Evolutionary conservation across 2,113 vertebrate genomes (phyloP).

Genomic region (Cisticola juncidis): DNA sequence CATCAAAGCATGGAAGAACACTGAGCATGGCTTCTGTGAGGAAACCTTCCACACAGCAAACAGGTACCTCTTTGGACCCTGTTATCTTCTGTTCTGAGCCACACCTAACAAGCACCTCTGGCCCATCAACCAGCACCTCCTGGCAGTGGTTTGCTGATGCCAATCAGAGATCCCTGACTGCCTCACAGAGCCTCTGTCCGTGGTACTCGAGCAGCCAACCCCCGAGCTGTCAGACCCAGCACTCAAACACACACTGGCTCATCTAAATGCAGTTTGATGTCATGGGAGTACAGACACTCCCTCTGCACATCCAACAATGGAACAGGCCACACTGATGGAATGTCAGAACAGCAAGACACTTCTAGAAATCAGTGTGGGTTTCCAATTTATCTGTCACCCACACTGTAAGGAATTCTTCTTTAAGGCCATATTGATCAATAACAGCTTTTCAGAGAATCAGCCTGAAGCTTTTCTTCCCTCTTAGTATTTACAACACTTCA

Average conservation of each 20-base stretch:
- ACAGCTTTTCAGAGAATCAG: background rate
- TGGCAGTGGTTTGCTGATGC: rapidly evolving
- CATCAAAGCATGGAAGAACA: background rate
- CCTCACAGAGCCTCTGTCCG: constrained; percentile 8
- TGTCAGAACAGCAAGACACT: background rate
- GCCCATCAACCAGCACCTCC: background rate
- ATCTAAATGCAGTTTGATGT: rapidly evolving
- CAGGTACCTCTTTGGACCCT: background rate
- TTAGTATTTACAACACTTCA: background rate
- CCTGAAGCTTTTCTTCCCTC: background rate
- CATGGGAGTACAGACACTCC: rapidly evolving
- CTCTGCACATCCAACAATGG: background rate
- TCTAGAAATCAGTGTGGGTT: background rate
- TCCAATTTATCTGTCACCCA: background rate
- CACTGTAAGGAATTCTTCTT: background rate
- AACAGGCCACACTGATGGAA: background rate
- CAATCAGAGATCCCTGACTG: background rate
- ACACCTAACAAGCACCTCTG: background rate
- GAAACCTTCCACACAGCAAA: background rate
- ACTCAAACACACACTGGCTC: rapidly evolving
- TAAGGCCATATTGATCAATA: background rate
- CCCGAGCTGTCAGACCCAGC: background rate
- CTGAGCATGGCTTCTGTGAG: background rate
- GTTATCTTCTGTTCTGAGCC: background rate
- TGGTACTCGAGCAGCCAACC: background rate